phyloP scores from a whole-genome alignment of 2,888 invertebrate species.

The Hirtodrosophila duncani region DNA sequence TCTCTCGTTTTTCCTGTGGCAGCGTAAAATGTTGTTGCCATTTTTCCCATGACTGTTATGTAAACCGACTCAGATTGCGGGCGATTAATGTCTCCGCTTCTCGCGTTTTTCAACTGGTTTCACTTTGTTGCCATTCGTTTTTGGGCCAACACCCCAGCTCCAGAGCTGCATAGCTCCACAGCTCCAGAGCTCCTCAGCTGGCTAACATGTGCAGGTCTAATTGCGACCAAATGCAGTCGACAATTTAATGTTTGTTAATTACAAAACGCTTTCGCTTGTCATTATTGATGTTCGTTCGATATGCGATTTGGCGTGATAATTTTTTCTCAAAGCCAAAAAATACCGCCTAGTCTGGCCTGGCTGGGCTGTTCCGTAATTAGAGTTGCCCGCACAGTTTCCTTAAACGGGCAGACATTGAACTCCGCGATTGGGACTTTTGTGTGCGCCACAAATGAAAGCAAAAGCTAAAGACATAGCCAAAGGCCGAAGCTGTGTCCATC shows the following conservation, averaged over 20 bases:
- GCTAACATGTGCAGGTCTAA: slow-evolving; percentile 35
- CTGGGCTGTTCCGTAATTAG: slow-evolving; percentile 34
- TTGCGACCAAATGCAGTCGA: slow-evolving; percentile 55
- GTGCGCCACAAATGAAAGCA: slow-evolving; percentile 22
- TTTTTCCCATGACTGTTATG: too few relatives aligned
- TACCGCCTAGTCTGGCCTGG: slow-evolving; percentile 16
- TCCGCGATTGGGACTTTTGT: slow-evolving; percentile 39
- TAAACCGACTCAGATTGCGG: too few relatives aligned
- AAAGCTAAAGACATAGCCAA: slow-evolving; percentile 2
- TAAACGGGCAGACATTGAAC: slow-evolving; percentile 53
- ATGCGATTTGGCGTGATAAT: slow-evolving; percentile 57
- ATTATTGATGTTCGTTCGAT: slow-evolving; percentile 32
- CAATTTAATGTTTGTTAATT: slow-evolving; percentile 28
- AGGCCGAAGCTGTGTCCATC: neutral
- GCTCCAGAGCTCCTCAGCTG: too few relatives aligned
- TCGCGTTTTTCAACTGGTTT: too few relatives aligned
- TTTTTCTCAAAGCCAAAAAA: slow-evolving; percentile 32
- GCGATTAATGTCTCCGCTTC: too few relatives aligned
- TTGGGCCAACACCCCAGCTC: neutral
- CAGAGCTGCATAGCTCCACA: too few relatives aligned
- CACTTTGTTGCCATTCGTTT: too few relatives aligned
- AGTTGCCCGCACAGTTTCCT: slow-evolving; percentile 47
- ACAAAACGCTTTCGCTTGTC: slow-evolving; percentile 43
- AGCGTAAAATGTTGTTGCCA: too few relatives aligned
- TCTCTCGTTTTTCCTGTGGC: too few relatives aligned